A percentile compares a stretch with the other conserved stretches of the same genome.
phyloP scores from a whole-genome alignment of 2,888 invertebrate genomes.

The Dynastes maya region DNA sequence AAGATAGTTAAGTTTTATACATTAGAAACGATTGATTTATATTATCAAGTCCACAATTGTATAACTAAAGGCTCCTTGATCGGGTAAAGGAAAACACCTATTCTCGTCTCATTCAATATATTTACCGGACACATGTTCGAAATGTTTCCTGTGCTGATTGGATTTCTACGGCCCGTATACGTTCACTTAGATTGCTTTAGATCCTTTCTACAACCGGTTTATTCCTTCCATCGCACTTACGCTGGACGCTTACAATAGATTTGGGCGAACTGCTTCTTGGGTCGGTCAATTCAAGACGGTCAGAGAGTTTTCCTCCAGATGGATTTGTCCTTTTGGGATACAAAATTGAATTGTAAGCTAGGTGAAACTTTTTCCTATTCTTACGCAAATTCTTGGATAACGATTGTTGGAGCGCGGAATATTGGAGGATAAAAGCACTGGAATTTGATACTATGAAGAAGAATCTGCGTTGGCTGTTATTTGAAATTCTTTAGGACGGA shows the following conservation, averaged over 20 bases:
- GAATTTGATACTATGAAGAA: no score
- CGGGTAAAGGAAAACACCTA: not conserved
- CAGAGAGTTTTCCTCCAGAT: not conserved
- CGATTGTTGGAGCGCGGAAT: no score
- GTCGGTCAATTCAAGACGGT: not conserved
- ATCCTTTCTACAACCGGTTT: not conserved
- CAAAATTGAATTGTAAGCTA: not conserved
- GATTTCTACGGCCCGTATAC: not conserved
- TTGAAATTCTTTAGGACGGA: no score
- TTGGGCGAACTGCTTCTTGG: not conserved
- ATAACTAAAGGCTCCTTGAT: not conserved
- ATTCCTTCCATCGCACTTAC: not conserved
- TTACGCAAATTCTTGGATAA: no score
- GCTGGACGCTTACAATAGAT: not conserved
- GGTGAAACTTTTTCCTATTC: no score
- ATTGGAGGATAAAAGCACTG: no score
- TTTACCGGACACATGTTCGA: constrained; percentile 11
- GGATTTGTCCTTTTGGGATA: not conserved
- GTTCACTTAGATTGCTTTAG: not conserved
- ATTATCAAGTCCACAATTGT: no score
- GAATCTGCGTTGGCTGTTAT: no score
- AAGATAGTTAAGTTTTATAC: no score
- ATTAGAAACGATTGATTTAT: no score
- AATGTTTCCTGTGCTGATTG: constrained; percentile 4
- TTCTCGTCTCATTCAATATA: constrained; percentile 9